A percentile compares a stretch with the other conserved stretches of the same genome.
Evolutionary conservation across 1,140 invertebrate genomes (phyloP).

Genomic region (Brachionus calyciflorus): DNA sequence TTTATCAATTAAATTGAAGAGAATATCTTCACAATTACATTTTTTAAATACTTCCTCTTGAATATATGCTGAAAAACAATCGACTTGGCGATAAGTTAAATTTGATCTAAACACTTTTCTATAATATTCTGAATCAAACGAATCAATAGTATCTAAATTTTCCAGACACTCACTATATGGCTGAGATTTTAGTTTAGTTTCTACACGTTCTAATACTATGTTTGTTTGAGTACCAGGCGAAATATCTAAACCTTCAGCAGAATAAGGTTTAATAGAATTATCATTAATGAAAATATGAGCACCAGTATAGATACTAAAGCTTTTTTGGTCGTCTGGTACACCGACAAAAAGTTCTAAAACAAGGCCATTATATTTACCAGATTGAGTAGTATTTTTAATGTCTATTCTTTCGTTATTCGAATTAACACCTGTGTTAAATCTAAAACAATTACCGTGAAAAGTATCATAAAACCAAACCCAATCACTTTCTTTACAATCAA

Average conservation of each 20-base stretch:
- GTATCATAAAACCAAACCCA: slow-evolving; percentile 16
- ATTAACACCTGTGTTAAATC: not conserved
- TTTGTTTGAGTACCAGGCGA: not conserved
- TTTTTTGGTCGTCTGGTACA: not conserved
- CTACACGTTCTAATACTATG: not conserved
- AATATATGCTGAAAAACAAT: not conserved
- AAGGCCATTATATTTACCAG: not conserved
- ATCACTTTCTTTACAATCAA: not conserved
- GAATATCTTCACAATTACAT: not conserved
- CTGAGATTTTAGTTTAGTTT: not conserved
- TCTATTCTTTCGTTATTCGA: not conserved
- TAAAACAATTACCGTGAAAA: slow-evolving; percentile 16
- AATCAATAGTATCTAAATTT: not conserved
- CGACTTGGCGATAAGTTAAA: not conserved
- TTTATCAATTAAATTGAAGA: not conserved
- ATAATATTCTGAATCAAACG: not conserved
- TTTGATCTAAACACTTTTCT: not conserved
- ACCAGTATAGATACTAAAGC: not conserved
- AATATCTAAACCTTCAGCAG: not conserved
- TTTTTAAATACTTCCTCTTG: not conserved
- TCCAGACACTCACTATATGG: not conserved
- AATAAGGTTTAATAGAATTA: not conserved
- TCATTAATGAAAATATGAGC: slow-evolving; percentile 19
- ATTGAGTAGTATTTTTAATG: not conserved
- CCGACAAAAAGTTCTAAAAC: slow-evolving; percentile 16